A percentile compares a stretch with the other conserved stretches of the same genome.
These are phyloP conservation scores for Poecilobothrus nobilitatus DNA, from an alignment of 2,888 invertebrate species.

Conservation along the genomic window DNA sequence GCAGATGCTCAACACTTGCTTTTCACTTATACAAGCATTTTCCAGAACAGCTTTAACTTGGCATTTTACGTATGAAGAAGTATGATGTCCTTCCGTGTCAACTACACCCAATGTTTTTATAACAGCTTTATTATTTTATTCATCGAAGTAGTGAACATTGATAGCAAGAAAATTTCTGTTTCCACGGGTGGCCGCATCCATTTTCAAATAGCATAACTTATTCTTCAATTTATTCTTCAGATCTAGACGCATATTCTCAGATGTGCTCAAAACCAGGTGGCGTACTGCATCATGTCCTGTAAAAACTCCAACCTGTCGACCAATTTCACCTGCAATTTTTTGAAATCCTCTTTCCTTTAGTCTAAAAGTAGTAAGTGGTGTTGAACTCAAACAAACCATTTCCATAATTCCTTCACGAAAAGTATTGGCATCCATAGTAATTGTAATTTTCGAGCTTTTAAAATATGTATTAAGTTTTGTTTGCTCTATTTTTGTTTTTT, in stretches of 20 bases:
- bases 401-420: too few relatives aligned
- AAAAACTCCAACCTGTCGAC: conserved; percentile 8
- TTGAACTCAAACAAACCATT: conserved; percentile 13
- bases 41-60: too few relatives aligned
- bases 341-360: conserved; percentile 11
- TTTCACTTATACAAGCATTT: too few relatives aligned
- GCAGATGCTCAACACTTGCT: too few relatives aligned
- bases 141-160: too few relatives aligned
- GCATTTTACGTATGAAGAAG: too few relatives aligned
- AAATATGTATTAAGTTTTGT: conserved; percentile 9
- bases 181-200: too few relatives aligned
- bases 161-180: too few relatives aligned
- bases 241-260: conserved; percentile 9
- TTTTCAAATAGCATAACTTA: conserved; percentile 10
- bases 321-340: conserved; percentile 11
- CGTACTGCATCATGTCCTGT: conserved; percentile 7
- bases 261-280: conserved; percentile 7
- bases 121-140: too few relatives aligned
- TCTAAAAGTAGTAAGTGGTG: conserved; percentile 12
- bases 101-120: too few relatives aligned
- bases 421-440: too few relatives aligned
- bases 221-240: conserved; percentile 10
- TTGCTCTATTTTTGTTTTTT: conserved; percentile 11
- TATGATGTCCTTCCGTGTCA: too few relatives aligned
- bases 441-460: conserved; percentile 8